A percentile compares a stretch with the other conserved stretches of the same genome.
These are phyloP conservation scores for Mugil cephalus DNA, from an alignment of 2,113 vertebrate genomes.

Conservation along the genomic window DNA sequence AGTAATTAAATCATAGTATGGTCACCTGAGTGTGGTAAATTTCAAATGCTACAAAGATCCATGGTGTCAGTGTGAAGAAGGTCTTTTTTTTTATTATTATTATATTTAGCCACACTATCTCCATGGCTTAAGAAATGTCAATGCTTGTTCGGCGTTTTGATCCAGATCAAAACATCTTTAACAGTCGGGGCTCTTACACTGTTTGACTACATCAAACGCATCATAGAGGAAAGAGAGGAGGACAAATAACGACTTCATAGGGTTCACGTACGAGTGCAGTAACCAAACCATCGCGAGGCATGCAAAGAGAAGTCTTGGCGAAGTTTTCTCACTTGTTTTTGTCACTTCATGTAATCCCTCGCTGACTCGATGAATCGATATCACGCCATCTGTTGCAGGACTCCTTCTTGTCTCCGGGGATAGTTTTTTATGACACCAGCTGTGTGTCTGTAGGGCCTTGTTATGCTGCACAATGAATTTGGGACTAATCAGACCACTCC, in stretches of 20 bases:
- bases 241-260: not conserved
- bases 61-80: too few relatives aligned
- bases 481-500: slow-evolving; percentile 21
- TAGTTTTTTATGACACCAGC: slow-evolving; percentile 22
- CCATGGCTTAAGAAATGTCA: not conserved
- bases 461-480: slow-evolving; percentile 24
- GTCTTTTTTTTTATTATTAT: too few relatives aligned
- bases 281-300: not conserved
- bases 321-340: not conserved
- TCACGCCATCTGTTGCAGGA: slow-evolving; percentile 34
- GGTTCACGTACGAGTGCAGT: too few relatives aligned
- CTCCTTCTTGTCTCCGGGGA: slow-evolving; percentile 10
- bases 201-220: not conserved
- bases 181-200: not conserved
- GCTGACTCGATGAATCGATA: slow-evolving; percentile 15
- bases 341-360: slow-evolving; percentile 13
- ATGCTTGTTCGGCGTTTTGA: not conserved
- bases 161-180: not conserved
- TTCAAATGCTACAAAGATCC: too few relatives aligned
- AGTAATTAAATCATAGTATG: too few relatives aligned
- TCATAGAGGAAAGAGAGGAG: not conserved
- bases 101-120: not conserved
- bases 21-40: too few relatives aligned
- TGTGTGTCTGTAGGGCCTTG: slow-evolving; percentile 12
- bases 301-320: not conserved